Evolutionary conservation across 1,140 invertebrate species (phyloP), one percentile per base, ranked within the genome.

Genomic region (Panagrolaimus sp.): DNA sequence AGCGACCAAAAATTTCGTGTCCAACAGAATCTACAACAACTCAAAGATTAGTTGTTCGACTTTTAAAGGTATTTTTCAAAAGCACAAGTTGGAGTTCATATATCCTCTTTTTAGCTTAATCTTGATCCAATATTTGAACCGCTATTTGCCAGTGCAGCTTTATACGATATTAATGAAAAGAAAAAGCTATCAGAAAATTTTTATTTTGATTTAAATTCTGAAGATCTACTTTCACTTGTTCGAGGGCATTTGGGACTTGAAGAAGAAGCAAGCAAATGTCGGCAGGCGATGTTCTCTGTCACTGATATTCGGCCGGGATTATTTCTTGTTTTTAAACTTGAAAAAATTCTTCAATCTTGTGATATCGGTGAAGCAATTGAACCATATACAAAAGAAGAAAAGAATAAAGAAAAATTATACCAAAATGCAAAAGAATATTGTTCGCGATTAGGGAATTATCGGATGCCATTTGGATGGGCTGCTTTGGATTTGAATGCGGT

Each of bases 391-490:
- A 71, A 67, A 23, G 69, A 78, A 7, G 79, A 77, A 62, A 79
- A 79, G 31, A 73, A 72, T 63, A n/a, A 53, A 47, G 80, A 78
- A 44, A 82, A 82, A 48, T 45, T 82, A 16, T 25, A 48, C 9
- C 16, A 48, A n/a, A 47, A 43, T 43, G 68, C 75, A 9, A 66
- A 44, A 25, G 78, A 81, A 44, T 91, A 89, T 83, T 91, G 90
- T 74, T 89, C 91, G 82, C 88, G 91, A 78, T 87, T 96, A 72
- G 91, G 92, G 7, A 89, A 89, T 78, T 94, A 94, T 84, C 88
- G 91, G 74, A 96, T 96, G 91, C 92, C 92, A 3, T 93, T 98
- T 85, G 93, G 91, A 16, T 97, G 93, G 93, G 89, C 91, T 46
- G 92, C 91, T 1, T 91, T 81, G 1, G 80, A 81, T 46, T 31